Evolutionary conservation across 2,113 vertebrate species (phyloP).

Genomic region (Serilophus lunatus): DNA sequence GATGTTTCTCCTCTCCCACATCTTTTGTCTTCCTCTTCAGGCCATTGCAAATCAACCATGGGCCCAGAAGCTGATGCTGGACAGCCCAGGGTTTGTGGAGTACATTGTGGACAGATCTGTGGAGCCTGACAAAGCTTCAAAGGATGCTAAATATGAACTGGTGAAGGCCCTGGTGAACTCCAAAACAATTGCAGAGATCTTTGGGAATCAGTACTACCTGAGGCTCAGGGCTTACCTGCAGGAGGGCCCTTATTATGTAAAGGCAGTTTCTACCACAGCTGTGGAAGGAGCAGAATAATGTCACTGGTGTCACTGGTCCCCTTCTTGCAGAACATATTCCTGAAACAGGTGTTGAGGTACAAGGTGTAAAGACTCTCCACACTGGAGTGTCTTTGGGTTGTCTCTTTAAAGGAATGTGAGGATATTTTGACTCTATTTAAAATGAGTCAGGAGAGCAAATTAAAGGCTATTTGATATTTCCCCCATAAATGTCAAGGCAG

Average conservation of each 20-base stretch:
- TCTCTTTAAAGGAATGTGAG: not conserved
- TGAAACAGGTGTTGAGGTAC: not conserved
- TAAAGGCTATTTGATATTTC: not conserved
- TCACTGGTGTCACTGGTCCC: not conserved
- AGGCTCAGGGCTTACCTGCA: conserved; percentile 85
- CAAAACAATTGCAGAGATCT: conserved; percentile 79
- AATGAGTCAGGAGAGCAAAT: not conserved
- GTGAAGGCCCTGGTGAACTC: conserved; percentile 87
- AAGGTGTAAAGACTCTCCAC: not conserved
- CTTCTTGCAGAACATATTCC: not conserved
- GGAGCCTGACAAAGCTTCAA: conserved; percentile 87
- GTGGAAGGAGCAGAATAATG: conserved; percentile 90
- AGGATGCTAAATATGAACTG: conserved; percentile 93
- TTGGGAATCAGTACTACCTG: conserved; percentile 89
- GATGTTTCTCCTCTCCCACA: not conserved
- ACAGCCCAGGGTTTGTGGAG: conserved; percentile 90
- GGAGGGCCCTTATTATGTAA: conserved; percentile 91
- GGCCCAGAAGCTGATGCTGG: conserved; percentile 91
- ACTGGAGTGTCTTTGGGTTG: not conserved
- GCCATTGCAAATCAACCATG: conserved; percentile 88
- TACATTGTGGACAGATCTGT: conserved; percentile 90
- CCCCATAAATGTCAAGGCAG: not conserved
- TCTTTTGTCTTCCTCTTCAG: conserved; percentile 64
- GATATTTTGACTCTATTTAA: not conserved
- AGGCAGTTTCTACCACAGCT: conserved; percentile 81